Evolutionary conservation across 2,797 vertebrate genomes (phyloP), one percentile per base, ranked within the genome.

Genomic region (Melanotaenia parkinsoni): DNA sequence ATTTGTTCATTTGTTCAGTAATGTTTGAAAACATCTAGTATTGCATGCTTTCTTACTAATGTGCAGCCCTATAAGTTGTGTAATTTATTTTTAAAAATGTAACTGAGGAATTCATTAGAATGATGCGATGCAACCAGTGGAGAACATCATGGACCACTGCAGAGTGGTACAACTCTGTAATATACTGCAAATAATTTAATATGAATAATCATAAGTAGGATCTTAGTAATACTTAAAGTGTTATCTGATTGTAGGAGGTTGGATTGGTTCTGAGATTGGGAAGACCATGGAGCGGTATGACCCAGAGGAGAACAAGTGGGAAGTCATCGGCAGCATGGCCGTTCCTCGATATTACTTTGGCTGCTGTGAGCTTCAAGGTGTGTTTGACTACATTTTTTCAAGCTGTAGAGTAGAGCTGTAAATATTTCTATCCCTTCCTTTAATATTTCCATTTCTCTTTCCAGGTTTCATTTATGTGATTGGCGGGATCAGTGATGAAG

Each of bases 311-410:
- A 99, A 99, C 79, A 96, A 94, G 64, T 99, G 98, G 98, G 97
- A 98, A 91, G 91, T 97, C 35, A 96, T 98, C 16, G 98, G 96
- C 78, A 96, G 72, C 87, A 98, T 99, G 98, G 94, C 94, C 1
- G 88, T 97, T 70, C 96, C 98, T 2, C 96, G 98, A 20, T 98
- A 98, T 85, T 97, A 95, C 88, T 99, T 99, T 74, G 98, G 97
- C 62, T 99, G 98, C 89, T 99, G 97, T 90, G 97, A 99, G 92
- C 95, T 98, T 58, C 96, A 99, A 94, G 98, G 98, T 98, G 84
- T 81, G 58, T 51, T 30, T 47, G 11, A 38, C 16, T 10, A 7
- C 4, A 3, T 37, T 60, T 64, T 26, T 18, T 67, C 16, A 22
- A 9, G 40, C 32, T 40, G 14, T 18, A 30, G 56, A 58, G n/a